Conservation (phyloP, 2,888 invertebrate species). For the Diloba caeruleocephala region DNA sequence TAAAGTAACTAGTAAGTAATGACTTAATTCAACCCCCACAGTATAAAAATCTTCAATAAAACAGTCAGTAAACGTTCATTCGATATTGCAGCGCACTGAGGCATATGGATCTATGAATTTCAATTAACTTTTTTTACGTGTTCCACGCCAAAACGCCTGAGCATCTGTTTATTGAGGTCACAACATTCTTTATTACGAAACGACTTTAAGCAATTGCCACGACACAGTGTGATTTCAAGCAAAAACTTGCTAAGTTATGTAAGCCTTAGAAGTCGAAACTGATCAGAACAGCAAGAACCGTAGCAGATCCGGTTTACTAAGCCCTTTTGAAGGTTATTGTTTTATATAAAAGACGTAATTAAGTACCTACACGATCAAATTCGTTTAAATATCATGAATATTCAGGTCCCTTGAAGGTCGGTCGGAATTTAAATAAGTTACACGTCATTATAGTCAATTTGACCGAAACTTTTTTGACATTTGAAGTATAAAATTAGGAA, state of each 20-base stretch:
- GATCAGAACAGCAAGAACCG: neutral
- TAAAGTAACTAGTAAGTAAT: too few relatives aligned
- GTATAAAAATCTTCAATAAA: too few relatives aligned
- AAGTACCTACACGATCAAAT: constrained; percentile 10
- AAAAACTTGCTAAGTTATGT: constrained; percentile 23
- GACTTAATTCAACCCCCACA: too few relatives aligned
- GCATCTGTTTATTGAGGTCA: constrained; percentile 46
- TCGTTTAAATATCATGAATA: constrained; percentile 26
- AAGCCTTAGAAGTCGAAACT: constrained; percentile 7
- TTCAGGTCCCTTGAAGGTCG: constrained; percentile 30
- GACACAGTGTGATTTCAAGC: constrained; percentile 16
- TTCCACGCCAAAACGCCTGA: constrained; percentile 30
- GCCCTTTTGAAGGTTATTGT: constrained; percentile 7
- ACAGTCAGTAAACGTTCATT: too few relatives aligned
- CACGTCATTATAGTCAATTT: constrained; percentile 17
- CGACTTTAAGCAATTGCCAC: constrained; percentile 35
- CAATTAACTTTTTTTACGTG: constrained; percentile 29
- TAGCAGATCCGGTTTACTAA: neutral
- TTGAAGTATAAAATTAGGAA: too few relatives aligned
- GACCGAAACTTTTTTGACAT: too few relatives aligned
- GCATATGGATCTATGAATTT: constrained; percentile 23
- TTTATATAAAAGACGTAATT: constrained; percentile 8
- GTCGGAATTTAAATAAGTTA: too few relatives aligned
- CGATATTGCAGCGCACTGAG: too few relatives aligned
- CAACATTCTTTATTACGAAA: constrained; percentile 48